Conservation (phyloP, 1,140 invertebrate genomes). For the Drosophila tropicalis region DNA sequence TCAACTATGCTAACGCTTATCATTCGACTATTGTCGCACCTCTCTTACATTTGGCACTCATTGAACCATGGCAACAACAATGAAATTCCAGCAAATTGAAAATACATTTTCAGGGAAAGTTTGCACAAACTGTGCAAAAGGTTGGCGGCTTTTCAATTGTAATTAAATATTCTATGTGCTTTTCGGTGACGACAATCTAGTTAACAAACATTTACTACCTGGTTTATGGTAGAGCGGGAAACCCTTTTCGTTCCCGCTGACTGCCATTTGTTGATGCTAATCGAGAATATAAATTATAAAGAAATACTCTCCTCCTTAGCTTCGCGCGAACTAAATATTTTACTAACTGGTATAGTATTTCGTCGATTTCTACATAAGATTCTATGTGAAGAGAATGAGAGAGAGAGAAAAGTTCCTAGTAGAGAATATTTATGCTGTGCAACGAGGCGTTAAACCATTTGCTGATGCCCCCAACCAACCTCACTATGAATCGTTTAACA, state of each 20-base stretch:
- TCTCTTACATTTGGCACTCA: constrained; percentile 37
- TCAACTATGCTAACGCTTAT: constrained; percentile 45
- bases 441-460: constrained; percentile 76
- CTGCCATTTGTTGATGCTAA: background rate
- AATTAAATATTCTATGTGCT: constrained; percentile 27
- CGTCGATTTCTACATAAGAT: constrained; percentile 15
- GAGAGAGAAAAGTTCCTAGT: background rate
- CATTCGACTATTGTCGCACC: constrained; percentile 50
- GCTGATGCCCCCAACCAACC: constrained; percentile 45
- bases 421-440: constrained; percentile 55
- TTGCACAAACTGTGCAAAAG: constrained; percentile 31
- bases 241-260: background rate
- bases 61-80: constrained; percentile 30
- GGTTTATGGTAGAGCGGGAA: no score
- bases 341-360: background rate
- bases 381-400: constrained; percentile 19
- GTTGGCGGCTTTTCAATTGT: constrained; percentile 19
- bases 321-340: no score
- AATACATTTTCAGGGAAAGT: constrained; percentile 52
- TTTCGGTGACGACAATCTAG: constrained; percentile 39
- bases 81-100: constrained; percentile 28
- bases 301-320: background rate
- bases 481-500: constrained; percentile 19
- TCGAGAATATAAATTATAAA: background rate
- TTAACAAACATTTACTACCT: background rate